Base-by-base conservation (phyloP, 1,140 invertebrate genomes). In the Oreohelix idahoensis region DNA sequence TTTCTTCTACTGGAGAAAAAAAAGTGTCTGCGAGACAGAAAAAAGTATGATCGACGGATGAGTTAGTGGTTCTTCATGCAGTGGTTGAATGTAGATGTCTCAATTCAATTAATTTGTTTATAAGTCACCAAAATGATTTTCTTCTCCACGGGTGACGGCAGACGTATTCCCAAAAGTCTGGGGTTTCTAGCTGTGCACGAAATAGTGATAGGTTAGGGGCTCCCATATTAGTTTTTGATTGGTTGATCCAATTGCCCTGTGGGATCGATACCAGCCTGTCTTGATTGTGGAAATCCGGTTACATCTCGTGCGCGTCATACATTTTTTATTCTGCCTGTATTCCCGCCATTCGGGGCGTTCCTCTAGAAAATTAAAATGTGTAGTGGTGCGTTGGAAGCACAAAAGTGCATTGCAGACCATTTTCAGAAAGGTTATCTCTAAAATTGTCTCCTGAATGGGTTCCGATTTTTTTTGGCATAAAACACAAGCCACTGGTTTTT, bases 311-410 rank as follows among this genome's bases (percentile, higher is more conserved):
- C 63, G 11, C 63, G 63, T 32, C 63, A 66, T 58, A 32, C 63
- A 66, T 66, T 66, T 66, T 58, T 66, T 66, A 66, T 66, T 32
- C 63, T 32, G 13, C n/a, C 63, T 32, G 63, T 66, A 66, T 66
- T 66, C n/a, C 63, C 63, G 63, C 63, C 63, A 66, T 66, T 66
- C 63, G 29, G 63, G 8, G n/a, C 63, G 63, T 32, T 66, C 10
- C 63, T 66, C n/a, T 66, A n/a, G 63, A 66, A 66, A 66, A 66
- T 66, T 66, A 66, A 66, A 66, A 66, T 66, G 63, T 66, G 63
- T 66, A 66, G 63, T 66, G 63, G 29, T 32, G 63, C 63, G 63
- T 32, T 66, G 63, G 63, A 66, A 66, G 63, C 63, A 35, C 63
- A 66, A 66, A 66, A 66, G 63, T 66, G 63, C 63, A 66, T 13